These are phyloP conservation scores for Diplosoma virens DNA, from an alignment of 23 tunicate species.

Conservation along the genomic window DNA sequence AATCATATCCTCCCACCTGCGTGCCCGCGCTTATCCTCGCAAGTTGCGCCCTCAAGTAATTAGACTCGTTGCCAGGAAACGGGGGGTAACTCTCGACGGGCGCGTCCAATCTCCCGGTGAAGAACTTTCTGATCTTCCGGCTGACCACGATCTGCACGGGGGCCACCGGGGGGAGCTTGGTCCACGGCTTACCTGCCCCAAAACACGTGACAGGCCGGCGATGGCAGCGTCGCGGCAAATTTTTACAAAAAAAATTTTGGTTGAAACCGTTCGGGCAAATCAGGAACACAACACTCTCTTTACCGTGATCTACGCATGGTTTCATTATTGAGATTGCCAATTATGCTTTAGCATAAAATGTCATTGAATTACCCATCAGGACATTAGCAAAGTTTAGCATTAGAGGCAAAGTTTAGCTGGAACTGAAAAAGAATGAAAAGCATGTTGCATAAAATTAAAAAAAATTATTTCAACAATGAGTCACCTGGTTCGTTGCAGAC, in stretches of 20 bases:
- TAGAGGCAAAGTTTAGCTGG: too few relatives aligned
- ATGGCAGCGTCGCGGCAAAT: background rate
- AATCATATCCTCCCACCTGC: slow-evolving; percentile 37
- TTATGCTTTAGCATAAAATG: too few relatives aligned
- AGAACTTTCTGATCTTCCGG: slow-evolving; percentile 72
- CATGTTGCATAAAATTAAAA: too few relatives aligned
- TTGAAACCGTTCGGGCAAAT: too few relatives aligned
- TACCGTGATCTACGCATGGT: too few relatives aligned
- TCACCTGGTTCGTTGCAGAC: slow-evolving; percentile 95
- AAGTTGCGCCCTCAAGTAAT: slow-evolving; percentile 71
- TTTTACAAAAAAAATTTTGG: too few relatives aligned
- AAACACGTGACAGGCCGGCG: background rate
- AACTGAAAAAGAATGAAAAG: too few relatives aligned
- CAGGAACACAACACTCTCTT: too few relatives aligned
- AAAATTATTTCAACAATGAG: too few relatives aligned
- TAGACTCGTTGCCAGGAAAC: slow-evolving; percentile 82
- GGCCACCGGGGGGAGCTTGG: slow-evolving; percentile 75
- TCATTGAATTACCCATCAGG: too few relatives aligned
- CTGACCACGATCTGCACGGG: slow-evolving; percentile 57
- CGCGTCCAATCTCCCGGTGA: slow-evolving; percentile 71
- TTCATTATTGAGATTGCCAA: too few relatives aligned
- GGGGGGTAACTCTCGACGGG: slow-evolving; percentile 81
- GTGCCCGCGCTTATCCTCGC: slow-evolving; percentile 90
- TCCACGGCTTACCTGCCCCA: slow-evolving; percentile 64
- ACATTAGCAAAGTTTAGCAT: too few relatives aligned